Base-by-base conservation (phyloP, 2,797 vertebrate species). In the Scolopax rusticola region DNA sequence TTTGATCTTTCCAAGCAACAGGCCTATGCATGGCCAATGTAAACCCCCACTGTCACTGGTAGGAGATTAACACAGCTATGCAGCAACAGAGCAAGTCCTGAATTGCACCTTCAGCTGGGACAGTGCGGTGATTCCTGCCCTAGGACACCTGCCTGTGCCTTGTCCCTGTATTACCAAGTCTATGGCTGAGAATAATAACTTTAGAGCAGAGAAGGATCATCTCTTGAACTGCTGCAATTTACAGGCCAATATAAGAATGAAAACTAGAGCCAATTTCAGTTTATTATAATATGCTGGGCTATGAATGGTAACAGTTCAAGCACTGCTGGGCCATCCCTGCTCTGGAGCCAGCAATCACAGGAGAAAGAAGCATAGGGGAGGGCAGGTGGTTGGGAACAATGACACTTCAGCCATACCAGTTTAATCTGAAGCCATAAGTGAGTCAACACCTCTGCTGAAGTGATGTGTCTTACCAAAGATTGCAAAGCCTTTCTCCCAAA, bases 261-360 rank as follows among this genome's bases (percentile, higher is more conserved):
- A 92, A 90, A 69, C 9, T 20, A 48, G 33, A 95, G 54, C 30
- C 59, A 54, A 2, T 33, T 24, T 17, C 65, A 84, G 75, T 56
- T 84, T 65, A 18, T 27, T 69, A 15, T 45, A 56, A 45, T 27
- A 33, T 48, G 38, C 40, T 63, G n/a, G 41, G 18, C 14, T 20
- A 51, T 51, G 91, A 94, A 95, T 15, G 47, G 36, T 33, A 89
- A 60, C 65, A 63, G 33, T 60, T 87, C 74, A 92, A 93, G 74
- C 73, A 63, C 54, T 76, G 43, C 77, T 79, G 32, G 19, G n/a
- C 48, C 48, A 59, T 56, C 15, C 27, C 47, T 50, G 40, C 57
- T 90, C 53, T 24, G 19, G 43, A 94, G 45, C 56, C 79, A 84
- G 56, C 18, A 75, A 2, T 15, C 9, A 4, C 60, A 56, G 30